phyloP scores from a whole-genome alignment of 30 jellyfish, hydroid and myxozoan species.

The Turritopsis dohrnii region DNA sequence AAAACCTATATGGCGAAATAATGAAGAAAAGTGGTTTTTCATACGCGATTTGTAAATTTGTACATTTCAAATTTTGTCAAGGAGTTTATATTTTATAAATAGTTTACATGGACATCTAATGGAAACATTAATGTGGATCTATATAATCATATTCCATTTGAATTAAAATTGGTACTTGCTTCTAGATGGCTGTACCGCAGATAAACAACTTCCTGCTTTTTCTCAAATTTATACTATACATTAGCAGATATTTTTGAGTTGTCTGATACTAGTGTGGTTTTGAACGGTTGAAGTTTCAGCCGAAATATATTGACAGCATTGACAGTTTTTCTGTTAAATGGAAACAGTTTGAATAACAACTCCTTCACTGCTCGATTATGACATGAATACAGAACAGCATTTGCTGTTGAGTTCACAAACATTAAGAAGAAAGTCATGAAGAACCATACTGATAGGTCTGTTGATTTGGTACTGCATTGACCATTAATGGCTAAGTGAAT shows the following conservation, averaged over 20 bases:
- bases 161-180: no score
- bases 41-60: no score
- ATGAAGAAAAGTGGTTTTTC: no score
- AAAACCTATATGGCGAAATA: no score
- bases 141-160: no score
- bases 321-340: neutral
- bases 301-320: neutral
- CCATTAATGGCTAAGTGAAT: neutral
- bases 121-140: no score
- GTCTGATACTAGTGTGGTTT: neutral
- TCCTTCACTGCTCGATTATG: slow-evolving; percentile 19
- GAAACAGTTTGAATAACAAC: neutral
- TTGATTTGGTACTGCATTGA: neutral
- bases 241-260: neutral
- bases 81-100: no score
- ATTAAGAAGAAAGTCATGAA: slow-evolving; percentile 9
- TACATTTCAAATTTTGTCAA: no score
- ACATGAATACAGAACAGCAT: slow-evolving; percentile 11
- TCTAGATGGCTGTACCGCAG: no score
- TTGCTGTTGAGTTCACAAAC: slow-evolving; percentile 1
- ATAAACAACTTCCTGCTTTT: no score
- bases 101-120: no score
- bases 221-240: neutral
- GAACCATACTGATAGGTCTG: neutral
- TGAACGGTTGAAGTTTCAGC: neutral